Evolutionary conservation across 2,888 invertebrate genomes (phyloP), one percentile per base, ranked within the genome.

Genomic region (Cepaea hortensis): DNA sequence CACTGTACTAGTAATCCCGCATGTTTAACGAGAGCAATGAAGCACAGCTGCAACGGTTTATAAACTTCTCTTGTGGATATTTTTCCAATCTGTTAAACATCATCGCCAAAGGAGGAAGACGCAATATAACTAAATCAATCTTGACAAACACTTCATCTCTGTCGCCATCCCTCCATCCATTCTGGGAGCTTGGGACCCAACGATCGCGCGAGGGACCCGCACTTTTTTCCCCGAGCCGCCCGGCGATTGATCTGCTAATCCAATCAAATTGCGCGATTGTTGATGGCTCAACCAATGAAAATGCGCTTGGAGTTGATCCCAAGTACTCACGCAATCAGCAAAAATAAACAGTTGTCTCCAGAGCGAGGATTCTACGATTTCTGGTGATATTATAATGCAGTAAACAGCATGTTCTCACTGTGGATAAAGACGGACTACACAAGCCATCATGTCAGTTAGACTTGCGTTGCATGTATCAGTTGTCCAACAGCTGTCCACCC

Each of bases 211-310:
- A 62, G 61, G 23, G 79, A 35, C 79, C 6, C 79, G 23, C 79
- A 46, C 62, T 55, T 79, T 79, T 62, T 46, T 62, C 55, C 55
- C 35, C 79, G 6, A 15, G 62, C 76, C 50, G 55, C 55, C 18
- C 62, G 62, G 35, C 79, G 62, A 79, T 79, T 79, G 79, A 79
- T 79, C 79, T 35, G 62, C 15, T 79, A 79, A 79, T 79, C 79
- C 79, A 79, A 79, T 79, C 79, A 79, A 62, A 79, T 62, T 62
- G 79, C 35, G 23, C 62, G 79, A 35, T 61, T 62, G 35, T 35
- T 79, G 79, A 62, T 79, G 35, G 62, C 62, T 79, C 79, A 61
- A 79, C 79, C 79, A 79, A 79, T 79, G 62, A 79, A 62, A 79
- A 15, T 18, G 35, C 62, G 79, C 20, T 62, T 62, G 23, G 62